Evolutionary conservation across 2,888 invertebrate species (phyloP).

Genomic region (Ashinkailepas kermadecensis): DNA sequence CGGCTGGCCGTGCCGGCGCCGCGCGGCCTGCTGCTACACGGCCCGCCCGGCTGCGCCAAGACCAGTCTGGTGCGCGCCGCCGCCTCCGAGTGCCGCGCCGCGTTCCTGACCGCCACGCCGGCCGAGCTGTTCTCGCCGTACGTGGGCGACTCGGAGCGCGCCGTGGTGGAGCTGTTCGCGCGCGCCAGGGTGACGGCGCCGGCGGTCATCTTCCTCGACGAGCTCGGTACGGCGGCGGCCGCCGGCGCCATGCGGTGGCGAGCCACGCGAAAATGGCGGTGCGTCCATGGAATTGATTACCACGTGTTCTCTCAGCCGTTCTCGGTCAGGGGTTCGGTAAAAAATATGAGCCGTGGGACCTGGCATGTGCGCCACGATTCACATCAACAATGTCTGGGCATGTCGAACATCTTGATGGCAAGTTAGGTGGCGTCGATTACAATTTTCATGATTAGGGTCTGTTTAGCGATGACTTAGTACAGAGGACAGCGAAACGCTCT

Average conservation of each 20-base stretch:
- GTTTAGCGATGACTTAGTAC: no score
- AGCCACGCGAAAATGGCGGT: no score
- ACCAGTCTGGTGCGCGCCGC: conserved; percentile 54
- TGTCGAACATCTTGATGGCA: no score
- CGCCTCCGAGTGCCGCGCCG: conserved; percentile 49
- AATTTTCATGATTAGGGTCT: no score
- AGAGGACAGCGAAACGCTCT: no score
- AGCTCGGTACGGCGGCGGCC: conserved; percentile 46
- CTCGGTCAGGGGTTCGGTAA: no score
- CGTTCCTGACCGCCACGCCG: conserved; percentile 52
- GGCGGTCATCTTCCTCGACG: conserved; percentile 56
- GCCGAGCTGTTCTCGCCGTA: conserved; percentile 58
- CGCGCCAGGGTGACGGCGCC: conserved; percentile 54
- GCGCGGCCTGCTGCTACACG: conserved; percentile 53
- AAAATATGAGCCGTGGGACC: no score
- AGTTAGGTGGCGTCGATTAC: no score
- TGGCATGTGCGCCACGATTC: no score
- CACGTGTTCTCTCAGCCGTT: no score
- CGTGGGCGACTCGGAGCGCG: conserved; percentile 57
- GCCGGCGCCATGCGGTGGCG: background rate
- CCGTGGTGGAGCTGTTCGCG: conserved; percentile 52
- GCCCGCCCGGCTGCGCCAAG: conserved; percentile 60
- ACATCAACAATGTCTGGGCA: no score
- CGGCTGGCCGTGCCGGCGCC: conserved; percentile 52
- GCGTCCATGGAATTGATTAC: no score